phyloP scores from a whole-genome alignment of 2,797 vertebrate species.

The Ctenochaetus hawaiiensis region DNA sequence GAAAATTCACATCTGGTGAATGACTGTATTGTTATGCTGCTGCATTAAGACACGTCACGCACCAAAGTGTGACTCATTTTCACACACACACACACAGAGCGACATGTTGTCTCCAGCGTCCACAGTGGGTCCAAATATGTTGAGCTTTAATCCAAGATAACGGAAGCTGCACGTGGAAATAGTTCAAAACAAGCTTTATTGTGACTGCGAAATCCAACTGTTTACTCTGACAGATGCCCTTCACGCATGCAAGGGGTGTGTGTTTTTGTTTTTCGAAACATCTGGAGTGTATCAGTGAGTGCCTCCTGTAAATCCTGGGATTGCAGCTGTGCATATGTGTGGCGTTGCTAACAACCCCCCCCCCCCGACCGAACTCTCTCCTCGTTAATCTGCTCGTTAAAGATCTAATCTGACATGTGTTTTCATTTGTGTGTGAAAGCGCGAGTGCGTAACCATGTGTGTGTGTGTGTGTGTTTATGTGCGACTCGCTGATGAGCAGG shows the following conservation, averaged over 20 bases:
- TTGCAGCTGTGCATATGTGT: slow-evolving; percentile 54
- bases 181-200: slow-evolving; percentile 39
- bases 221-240: slow-evolving; percentile 25
- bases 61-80: not conserved
- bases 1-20: not conserved
- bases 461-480: slow-evolving; percentile 2
- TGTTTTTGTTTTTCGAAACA: slow-evolving; percentile 45
- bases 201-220: slow-evolving; percentile 32
- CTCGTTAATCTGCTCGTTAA: slow-evolving; percentile 76
- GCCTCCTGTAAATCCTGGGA: slow-evolving; percentile 59
- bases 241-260: slow-evolving; percentile 4
- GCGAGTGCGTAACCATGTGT: not conserved
- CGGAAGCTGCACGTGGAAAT: not conserved
- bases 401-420: slow-evolving; percentile 75
- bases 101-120: not conserved
- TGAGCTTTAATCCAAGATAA: slow-evolving; percentile 4
- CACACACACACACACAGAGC: no score
- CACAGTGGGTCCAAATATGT: not conserved
- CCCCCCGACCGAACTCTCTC: slow-evolving; percentile 25
- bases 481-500: slow-evolving; percentile 13
- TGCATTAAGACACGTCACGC: not conserved
- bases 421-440: slow-evolving; percentile 55
- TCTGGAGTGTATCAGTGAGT: slow-evolving; percentile 70
- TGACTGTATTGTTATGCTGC: not conserved
- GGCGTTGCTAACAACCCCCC: slow-evolving; percentile 20